Evolutionary conservation across 92 coral and sea anemone species (phyloP), one percentile per base, ranked within the genome.

Genomic region (Galaxea fascicularis): DNA sequence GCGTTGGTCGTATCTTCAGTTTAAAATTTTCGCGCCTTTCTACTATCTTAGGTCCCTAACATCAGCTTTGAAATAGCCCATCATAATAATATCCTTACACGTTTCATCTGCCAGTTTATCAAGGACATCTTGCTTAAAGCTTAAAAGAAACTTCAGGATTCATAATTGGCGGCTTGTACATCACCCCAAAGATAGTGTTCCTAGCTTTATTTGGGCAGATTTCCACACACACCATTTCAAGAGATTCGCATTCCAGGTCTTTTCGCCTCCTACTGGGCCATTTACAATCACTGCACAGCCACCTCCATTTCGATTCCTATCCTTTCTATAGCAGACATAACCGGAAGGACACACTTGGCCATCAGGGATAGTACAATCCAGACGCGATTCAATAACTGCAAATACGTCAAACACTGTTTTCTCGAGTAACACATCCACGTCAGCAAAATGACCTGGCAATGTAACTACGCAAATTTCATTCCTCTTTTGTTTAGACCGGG

Each of bases 41-140:
- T n/a, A n/a, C n/a, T n/a, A n/a, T n/a, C n/a, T n/a, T n/a, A n/a
- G n/a, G n/a, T n/a, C n/a, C n/a, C n/a, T 68, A 62, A 89, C 85
- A 78, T 89, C 65, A 12, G 80, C 92, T 31, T 88, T 88, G 77
- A 88, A 88, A 49, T 88, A 87, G 18, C 87, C 87, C 82, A 67
- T 88, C 26, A 88, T 52, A 47, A 88, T 82, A 25, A 81, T 41
- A 72, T 87, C 86, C 73, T 62, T 62, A 8, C 20, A 0, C 29
- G 8, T 15, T 62, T 62, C 68, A 62, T 62, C 30, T 3, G 28
- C 14, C 68, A 62, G 30, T 26, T 26, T 62, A 10, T 21, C 68
- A 21, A 62, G 30, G 21, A 62, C 29, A 8, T 62, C 68, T 62
- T 62, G 28, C 20, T 62, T 12, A 4, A 62, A 62, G 14, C 68